These are phyloP conservation scores for Spondyliosoma cantharus DNA, from an alignment of 2,797 vertebrate genomes.

Conservation along the genomic window DNA sequence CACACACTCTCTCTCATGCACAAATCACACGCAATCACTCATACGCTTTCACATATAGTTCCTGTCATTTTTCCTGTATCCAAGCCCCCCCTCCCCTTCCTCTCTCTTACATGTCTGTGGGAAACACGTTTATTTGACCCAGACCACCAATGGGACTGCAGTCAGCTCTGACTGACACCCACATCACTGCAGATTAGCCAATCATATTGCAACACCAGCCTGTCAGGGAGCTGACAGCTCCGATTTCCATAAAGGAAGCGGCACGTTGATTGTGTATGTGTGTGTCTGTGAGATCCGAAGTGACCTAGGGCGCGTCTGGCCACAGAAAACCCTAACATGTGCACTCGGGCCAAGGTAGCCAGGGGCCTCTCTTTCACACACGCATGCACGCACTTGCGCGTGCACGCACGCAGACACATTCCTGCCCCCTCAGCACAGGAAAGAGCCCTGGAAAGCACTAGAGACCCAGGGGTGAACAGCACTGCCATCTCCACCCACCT, in stretches of 20 bases:
- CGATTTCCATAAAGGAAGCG: constrained; percentile 82
- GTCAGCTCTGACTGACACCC: constrained; percentile 67
- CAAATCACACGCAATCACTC: constrained; percentile 52
- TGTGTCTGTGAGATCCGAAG: constrained; percentile 63
- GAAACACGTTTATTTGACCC: constrained; percentile 75
- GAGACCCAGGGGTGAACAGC: constrained; percentile 76
- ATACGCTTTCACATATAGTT: constrained; percentile 45
- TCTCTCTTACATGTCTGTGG: constrained; percentile 62
- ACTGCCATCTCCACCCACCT: constrained; percentile 79
- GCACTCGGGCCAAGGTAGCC: constrained; percentile 70
- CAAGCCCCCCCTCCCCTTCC: neutral
- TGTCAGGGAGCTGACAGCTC: constrained; percentile 80
- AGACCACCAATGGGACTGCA: constrained; percentile 75
- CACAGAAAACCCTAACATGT: constrained; percentile 74
- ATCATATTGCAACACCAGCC: constrained; percentile 68
- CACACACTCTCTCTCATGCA: constrained; percentile 39
- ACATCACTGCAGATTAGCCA: constrained; percentile 75
- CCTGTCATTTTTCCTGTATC: constrained; percentile 42
- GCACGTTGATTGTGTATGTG: constrained; percentile 69
- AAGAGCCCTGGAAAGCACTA: constrained; percentile 68
- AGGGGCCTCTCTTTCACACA: constrained; percentile 75
- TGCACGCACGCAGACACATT: constrained; percentile 53
- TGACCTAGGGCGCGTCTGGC: constrained; percentile 75
- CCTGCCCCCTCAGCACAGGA: constrained; percentile 72
- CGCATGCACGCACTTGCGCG: constrained; percentile 35